phyloP scores from a whole-genome alignment of 2,888 invertebrate species.

The Lamproptera curius region DNA sequence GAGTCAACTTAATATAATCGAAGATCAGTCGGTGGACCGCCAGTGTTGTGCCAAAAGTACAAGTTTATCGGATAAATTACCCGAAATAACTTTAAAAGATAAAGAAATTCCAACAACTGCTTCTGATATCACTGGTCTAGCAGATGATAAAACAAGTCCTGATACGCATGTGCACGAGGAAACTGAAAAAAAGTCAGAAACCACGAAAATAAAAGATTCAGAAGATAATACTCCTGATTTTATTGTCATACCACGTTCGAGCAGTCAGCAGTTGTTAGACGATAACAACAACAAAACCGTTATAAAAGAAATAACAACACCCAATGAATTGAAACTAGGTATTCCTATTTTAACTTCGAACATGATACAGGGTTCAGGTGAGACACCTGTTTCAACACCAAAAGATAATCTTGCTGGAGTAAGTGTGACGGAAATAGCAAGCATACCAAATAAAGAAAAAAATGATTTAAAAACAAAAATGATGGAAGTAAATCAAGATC shows the following conservation, averaged over 20 bases:
- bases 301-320: constrained; percentile 50
- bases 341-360: constrained; percentile 33
- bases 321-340: constrained; percentile 34
- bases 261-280: constrained; percentile 49
- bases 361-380: constrained; percentile 43
- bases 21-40: no score
- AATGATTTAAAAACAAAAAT: constrained; percentile 65
- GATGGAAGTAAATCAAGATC: constrained; percentile 65
- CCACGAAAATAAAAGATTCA: constrained; percentile 4
- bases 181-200: constrained; percentile 36
- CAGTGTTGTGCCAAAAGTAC: no score
- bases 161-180: constrained; percentile 11
- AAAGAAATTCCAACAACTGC: not conserved
- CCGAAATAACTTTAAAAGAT: no score
- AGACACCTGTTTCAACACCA: constrained; percentile 37
- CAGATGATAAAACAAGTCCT: not conserved
- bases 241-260: constrained; percentile 52
- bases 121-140: not conserved
- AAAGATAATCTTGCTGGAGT: constrained; percentile 31
- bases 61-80: no score
- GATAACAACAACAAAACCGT: constrained; percentile 58
- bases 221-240: constrained; percentile 50
- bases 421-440: constrained; percentile 31
- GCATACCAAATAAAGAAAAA: constrained; percentile 38
- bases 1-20: no score